A percentile compares a stretch with the other conserved stretches of the same genome.
Conservation (phyloP, 1,140 invertebrate species). For the Drosophila parvula region DNA sequence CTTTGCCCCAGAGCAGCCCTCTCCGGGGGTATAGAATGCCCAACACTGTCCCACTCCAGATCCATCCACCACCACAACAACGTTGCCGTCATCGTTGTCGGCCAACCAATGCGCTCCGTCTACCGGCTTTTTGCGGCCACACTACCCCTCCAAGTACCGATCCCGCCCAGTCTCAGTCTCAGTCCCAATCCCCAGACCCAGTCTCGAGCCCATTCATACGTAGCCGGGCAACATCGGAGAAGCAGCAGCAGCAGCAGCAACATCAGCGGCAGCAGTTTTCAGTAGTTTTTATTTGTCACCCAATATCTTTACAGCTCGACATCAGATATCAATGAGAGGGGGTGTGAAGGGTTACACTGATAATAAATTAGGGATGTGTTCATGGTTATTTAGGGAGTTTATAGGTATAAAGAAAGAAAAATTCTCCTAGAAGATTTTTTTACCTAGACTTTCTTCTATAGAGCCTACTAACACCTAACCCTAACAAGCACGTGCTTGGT, state of each 20-base stretch:
- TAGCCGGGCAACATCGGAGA: slow-evolving; percentile 49
- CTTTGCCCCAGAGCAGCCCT: slow-evolving; percentile 47
- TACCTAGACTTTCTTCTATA: no score
- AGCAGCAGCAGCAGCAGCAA: slow-evolving; percentile 26
- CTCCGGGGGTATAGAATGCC: slow-evolving; percentile 18
- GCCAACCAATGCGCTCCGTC: slow-evolving; percentile 73
- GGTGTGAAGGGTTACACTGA: slow-evolving; percentile 10
- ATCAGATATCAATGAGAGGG: slow-evolving; percentile 62
- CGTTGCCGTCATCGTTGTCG: slow-evolving; percentile 47
- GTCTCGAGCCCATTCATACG: slow-evolving; percentile 72
- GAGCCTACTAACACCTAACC: no score
- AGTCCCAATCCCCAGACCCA: slow-evolving; percentile 6
- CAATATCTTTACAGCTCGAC: slow-evolving; percentile 81
- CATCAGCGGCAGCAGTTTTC: slow-evolving; percentile 75
- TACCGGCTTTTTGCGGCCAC: slow-evolving; percentile 74
- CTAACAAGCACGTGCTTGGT: no score
- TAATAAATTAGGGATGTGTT: not conserved
- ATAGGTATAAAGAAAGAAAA: no score
- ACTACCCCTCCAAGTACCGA: slow-evolving; percentile 56
- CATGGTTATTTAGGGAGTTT: not conserved
- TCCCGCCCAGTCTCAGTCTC: slow-evolving; percentile 33
- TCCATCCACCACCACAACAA: slow-evolving; percentile 50
- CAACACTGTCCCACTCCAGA: slow-evolving; percentile 19
- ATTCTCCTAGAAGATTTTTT: no score
- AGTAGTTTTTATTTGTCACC: slow-evolving; percentile 84